Evolutionary conservation across 2,113 vertebrate species (phyloP), one percentile per base, ranked within the genome.

Genomic region (Macrotus californicus): DNA sequence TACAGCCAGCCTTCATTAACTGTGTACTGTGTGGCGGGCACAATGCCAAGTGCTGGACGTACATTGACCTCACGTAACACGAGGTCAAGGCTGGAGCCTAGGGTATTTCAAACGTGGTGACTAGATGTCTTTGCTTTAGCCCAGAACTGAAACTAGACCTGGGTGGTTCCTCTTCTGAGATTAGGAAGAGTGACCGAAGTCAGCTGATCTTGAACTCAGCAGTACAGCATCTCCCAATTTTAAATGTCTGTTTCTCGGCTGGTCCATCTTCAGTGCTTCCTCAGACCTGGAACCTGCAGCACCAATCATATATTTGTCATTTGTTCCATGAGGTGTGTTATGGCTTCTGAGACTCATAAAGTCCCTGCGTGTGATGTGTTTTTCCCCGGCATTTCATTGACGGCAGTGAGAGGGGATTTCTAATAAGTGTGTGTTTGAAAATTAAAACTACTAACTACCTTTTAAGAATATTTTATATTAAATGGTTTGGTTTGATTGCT

Each of bases 251-350:
- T 91, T 61, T 69, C 72, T 75, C 89, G 15, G 80, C 26, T 73
- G 46, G 90, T 73, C 39, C 15, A 13, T 80, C 22, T 26, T 59
- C 75, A 84, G 48, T 70, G 43, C 81, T 76, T 43, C 64, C 36
- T 56, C 41, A 41, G 50, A 52, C 39, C 67, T 94, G 89, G 95
- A 96, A 95, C 85, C 79, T 95, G 34, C 48, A 91, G 96, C 82
- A 87, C 98, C 98, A 97, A 98, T 98, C 98, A 97, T 98, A 97
- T 98, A 98, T 98, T 98, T 98, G 69, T 90, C 91, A 61, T 83
- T 64, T 93, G 82, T 98, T 91, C 85, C 19, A 67, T 94, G 69
- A 96, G 94, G 89, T 36, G 94, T 98, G 98, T 95, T 97, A 94
- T 97, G 96, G 96, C 98, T 98, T 98, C 97, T 98, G 94, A 97